A percentile compares a stretch with the other conserved stretches of the same genome.
These are phyloP conservation scores for Bufotes viridis DNA, from an alignment of 2,797 vertebrate species.

Conservation along the genomic window DNA sequence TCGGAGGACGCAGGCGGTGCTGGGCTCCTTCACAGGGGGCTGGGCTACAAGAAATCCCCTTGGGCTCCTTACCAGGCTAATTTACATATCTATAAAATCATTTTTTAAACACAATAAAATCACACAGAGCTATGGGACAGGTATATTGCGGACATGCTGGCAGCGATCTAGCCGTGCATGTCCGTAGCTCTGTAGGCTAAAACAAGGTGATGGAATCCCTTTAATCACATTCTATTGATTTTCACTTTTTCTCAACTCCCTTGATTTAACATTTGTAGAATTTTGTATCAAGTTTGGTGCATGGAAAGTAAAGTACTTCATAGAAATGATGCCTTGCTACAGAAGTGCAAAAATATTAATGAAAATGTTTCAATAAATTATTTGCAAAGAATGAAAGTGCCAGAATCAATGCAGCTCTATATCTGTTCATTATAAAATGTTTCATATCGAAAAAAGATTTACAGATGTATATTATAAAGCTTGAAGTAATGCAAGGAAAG, in stretches of 20 bases:
- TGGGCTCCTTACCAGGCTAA: too few species aligned
- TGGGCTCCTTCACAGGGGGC: too few species aligned
- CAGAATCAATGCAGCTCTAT: neutral
- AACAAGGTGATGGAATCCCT: too few species aligned
- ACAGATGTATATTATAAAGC: neutral
- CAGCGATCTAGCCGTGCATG: too few species aligned
- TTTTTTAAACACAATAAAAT: too few species aligned
- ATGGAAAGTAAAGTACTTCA: neutral
- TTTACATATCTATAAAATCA: too few species aligned
- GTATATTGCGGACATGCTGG: too few species aligned
- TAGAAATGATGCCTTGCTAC: neutral
- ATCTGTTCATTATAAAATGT: neutral
- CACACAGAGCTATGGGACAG: too few species aligned
- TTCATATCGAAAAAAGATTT: neutral
- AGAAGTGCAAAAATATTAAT: neutral
- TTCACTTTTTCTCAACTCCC: neutral
- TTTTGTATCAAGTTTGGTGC: neutral
- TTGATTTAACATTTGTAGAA: neutral
- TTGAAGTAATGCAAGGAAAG: neutral
- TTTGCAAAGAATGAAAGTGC: neutral
- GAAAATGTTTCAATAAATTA: constrained; percentile 5
- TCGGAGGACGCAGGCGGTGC: too few species aligned
- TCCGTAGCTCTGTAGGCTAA: too few species aligned
- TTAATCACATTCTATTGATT: neutral
- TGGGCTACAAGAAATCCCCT: too few species aligned